Percentiles rank a stretch among this genome's conserved stretches.
phyloP scores from a whole-genome alignment of 2,113 vertebrate genomes.

The Calcarius ornatus region DNA sequence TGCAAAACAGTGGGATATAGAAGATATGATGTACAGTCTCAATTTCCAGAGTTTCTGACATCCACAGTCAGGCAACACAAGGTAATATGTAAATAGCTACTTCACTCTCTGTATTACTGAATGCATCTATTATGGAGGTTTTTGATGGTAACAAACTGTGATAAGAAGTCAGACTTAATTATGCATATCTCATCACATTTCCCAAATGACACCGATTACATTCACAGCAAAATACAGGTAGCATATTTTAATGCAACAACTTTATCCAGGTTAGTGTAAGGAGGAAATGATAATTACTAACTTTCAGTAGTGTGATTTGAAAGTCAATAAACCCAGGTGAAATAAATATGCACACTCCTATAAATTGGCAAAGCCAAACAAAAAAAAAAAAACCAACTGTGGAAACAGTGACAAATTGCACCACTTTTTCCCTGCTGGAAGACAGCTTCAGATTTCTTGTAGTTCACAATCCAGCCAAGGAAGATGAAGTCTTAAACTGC shows the following conservation, averaged over 20 bases:
- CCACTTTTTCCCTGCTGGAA: not conserved
- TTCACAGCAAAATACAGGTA: constrained; percentile 45
- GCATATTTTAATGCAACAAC: constrained; percentile 45
- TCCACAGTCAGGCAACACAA: not conserved
- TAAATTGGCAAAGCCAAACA: constrained; percentile 5
- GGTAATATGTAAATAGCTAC: constrained; percentile 46
- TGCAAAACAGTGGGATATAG: not conserved
- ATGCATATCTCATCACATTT: constrained; percentile 60
- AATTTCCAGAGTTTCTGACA: constrained; percentile 27
- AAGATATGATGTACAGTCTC: not conserved
- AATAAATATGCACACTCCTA: constrained; percentile 4
- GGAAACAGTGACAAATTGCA: not conserved
- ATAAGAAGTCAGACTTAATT: constrained; percentile 70
- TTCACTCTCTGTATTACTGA: constrained; percentile 8
- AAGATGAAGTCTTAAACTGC: not conserved
- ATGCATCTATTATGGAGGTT: constrained; percentile 47
- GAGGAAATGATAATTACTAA: constrained; percentile 48
- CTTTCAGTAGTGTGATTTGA: not conserved
- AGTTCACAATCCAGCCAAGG: not conserved
- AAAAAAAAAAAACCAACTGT: not conserved
- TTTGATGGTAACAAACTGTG: constrained; percentile 63
- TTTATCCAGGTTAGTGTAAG: constrained; percentile 1
- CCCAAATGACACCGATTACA: constrained; percentile 63
- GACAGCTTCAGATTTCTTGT: not conserved
- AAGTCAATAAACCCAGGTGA: constrained; percentile 45